Evolutionary conservation across 2,888 invertebrate genomes (phyloP), one percentile per base, ranked within the genome.

Genomic region (Brachyptera risi): DNA sequence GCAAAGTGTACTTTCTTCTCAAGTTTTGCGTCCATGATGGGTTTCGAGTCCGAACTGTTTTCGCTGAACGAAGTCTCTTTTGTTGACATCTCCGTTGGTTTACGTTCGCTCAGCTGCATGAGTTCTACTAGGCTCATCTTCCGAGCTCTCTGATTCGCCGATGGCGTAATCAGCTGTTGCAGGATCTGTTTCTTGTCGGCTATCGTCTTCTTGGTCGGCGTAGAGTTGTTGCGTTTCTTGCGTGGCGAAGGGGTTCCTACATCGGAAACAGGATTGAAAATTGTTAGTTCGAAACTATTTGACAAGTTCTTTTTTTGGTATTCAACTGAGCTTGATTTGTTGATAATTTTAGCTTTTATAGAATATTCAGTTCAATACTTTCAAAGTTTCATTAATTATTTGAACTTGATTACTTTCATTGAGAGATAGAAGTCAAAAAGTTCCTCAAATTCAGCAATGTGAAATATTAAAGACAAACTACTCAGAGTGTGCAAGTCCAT

Each of bases 1-100:
- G 89, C 88, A 71, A 89, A 89, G 0, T 88, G 88, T 5, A 89
- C 88, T 74, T 88, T 88, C 76, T 88, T 88, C 71, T 88, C 88
- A 58, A 87, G 74, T 69, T 87, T 88, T 11, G 60, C 58, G 58
- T 65, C 65, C 13, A 42, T 31, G 15, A 42, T 47, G 1, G 57
- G 31, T 23, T 23, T 9, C 15, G 54, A 31, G 2, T 23, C 21
- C 13, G 15, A 19, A 13, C 42, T 17, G 37, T 35, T 40, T 17
- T 21, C 56, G 3, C 23, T 17, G 44, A 47, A 44, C 3, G 3
- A n/a, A 19, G 44, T 49, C 37, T 47, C 47, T n/a, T 23, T 17
- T 17, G 19, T 15, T 26, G 79, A 76, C 62, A 78, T 73, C 74
- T 79, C 27, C 79, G 72, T 26, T 77, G 80, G 47, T 66, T 75